phyloP scores from a whole-genome alignment of 2,797 vertebrate genomes.

The Melanotaenia nigrans region DNA sequence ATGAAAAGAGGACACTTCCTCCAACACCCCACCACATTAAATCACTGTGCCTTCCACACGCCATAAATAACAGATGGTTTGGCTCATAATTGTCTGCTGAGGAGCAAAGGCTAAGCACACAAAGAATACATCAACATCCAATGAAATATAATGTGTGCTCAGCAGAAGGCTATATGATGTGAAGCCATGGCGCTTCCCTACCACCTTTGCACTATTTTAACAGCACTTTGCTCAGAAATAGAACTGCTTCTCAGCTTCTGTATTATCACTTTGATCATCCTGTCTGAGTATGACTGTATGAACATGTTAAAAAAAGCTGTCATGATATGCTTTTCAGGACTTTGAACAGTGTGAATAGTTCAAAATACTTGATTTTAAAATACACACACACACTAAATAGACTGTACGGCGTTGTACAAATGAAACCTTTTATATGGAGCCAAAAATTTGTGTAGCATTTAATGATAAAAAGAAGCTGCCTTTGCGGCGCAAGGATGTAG shows the following conservation, averaged over 20 bases:
- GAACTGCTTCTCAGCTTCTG: slow-evolving; percentile 41
- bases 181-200: slow-evolving; percentile 36
- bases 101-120: slow-evolving; percentile 48
- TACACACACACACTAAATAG: slow-evolving; percentile 2
- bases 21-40: slow-evolving; percentile 24
- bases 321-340: background rate
- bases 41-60: slow-evolving; percentile 32
- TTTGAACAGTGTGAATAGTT: background rate
- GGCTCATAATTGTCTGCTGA: slow-evolving; percentile 48
- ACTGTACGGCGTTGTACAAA: slow-evolving; percentile 13
- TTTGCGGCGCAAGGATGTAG: slow-evolving; percentile 29
- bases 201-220: slow-evolving; percentile 66
- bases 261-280: slow-evolving; percentile 38
- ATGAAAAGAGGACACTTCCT: slow-evolving; percentile 40
- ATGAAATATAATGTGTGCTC: slow-evolving; percentile 43
- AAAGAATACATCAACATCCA: slow-evolving; percentile 48
- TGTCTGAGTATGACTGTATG: slow-evolving; percentile 24
- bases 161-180: slow-evolving; percentile 29
- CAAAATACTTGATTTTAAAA: background rate
- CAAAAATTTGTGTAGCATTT: slow-evolving; percentile 19
- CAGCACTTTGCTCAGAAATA: slow-evolving; percentile 41
- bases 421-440: slow-evolving; percentile 13
- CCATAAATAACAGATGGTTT: slow-evolving; percentile 69
- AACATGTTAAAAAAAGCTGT: background rate
- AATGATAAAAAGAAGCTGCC: slow-evolving; percentile 31